Base-by-base conservation (phyloP, 2,113 vertebrate species). In the Solenodon paradoxus region DNA sequence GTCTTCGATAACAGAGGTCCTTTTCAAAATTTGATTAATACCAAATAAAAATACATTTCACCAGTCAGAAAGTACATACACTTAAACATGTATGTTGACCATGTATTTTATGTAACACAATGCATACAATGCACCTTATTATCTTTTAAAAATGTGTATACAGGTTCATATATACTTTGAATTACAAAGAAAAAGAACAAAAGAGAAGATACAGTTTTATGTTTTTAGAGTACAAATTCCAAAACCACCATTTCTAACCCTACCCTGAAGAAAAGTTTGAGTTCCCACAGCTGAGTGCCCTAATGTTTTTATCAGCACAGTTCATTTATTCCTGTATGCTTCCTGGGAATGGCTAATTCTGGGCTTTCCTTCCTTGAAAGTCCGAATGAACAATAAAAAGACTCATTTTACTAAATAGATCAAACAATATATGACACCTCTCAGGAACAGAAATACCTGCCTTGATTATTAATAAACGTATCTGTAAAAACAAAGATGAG, bases 351-450 rank as follows among this genome's bases (percentile, higher is more conserved):
- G 45, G 69, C 2, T 84, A 77, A 74, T 69, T 28, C 55, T 85
- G n/a, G 16, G 59, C 28, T 95, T 85, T 89, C 30, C 71, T 30
- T 92, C 69, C 57, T 53, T 92, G 55, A 92, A 69, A 91, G 30
- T 63, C 72, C 24, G 81, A 94, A 82, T 74, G 47, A 61, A 77
- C 28, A 94, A 71, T 51, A 66, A 92, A 92, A 90, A 64, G 78
- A 32, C 8, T 81, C 49, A 93, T 82, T 93, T 94, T 80, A 81
- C 51, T 95, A 79, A 80, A 61, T 71, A 59, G 88, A 79, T 28
- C 59, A 55, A 20, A 30, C 0, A 78, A 45, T 55, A 63, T 38
- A 7, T n/a, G 84, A 68, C 11, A 90, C 30, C 9, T 75, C 84
- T 72, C 45, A 64, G 35, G 40, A 78, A 57, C 6, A 87, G 53